phyloP scores from a whole-genome alignment of 2,797 vertebrate genomes.

The Garrulus glandarius region DNA sequence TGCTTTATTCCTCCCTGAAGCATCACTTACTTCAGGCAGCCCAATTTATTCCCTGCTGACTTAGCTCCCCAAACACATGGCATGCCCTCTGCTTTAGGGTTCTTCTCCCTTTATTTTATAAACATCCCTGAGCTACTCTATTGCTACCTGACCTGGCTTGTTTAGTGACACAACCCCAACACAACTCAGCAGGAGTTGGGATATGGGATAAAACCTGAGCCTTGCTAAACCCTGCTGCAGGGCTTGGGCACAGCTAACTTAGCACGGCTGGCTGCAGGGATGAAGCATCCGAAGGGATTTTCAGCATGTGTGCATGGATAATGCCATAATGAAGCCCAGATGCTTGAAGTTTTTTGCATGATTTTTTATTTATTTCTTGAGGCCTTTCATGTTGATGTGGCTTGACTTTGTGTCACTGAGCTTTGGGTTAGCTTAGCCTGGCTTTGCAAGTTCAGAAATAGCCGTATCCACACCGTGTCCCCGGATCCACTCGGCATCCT shows the following conservation, averaged over 20 bases:
- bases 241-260: not conserved
- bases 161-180: not conserved
- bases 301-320: not conserved
- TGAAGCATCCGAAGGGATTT: not conserved
- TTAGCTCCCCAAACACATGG: not conserved
- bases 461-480: not conserved
- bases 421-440: not conserved
- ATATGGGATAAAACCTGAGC: slow-evolving; percentile 5
- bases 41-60: not conserved
- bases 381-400: not conserved
- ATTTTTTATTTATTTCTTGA: not conserved
- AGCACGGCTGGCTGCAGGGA: not conserved
- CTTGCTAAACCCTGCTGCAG: not conserved
- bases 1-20: slow-evolving; percentile 5
- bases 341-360: not conserved
- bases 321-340: not conserved
- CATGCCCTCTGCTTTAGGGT: slow-evolving; percentile 21
- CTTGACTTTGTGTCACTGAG: not conserved
- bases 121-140: not conserved
- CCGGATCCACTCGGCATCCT: fast-evolving
- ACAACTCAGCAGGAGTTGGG: not conserved
- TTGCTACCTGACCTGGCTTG: not conserved
- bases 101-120: not conserved
- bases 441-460: not conserved
- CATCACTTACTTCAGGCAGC: not conserved